Evolutionary conservation across 2,113 vertebrate genomes (phyloP), one percentile per base, ranked within the genome.

Genomic region (Nematolebias whitei): DNA sequence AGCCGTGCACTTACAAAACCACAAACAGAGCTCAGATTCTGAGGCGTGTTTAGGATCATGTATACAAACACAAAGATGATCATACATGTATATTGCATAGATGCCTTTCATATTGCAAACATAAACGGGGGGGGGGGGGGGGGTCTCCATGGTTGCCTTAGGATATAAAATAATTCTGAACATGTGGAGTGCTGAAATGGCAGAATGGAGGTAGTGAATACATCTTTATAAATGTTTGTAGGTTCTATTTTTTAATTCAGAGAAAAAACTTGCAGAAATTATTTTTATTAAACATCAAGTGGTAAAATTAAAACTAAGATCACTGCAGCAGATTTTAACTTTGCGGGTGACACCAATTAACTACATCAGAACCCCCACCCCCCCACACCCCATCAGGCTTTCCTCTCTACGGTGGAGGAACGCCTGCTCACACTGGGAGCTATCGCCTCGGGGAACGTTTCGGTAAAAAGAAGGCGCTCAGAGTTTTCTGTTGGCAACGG

Each of bases 391-490:
- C 13, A 7, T 68, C 50, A 74, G 57, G 35, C 9, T 52, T 68
- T 68, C 52, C 71, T 24, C 57, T 14, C 62, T 76, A 72, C 43
- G 20, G 55, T 35, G 26, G 66, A 71, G 59, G 58, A 49, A 49
- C 64, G 64, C 68, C 69, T 63, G 26, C 45, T 50, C 74, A 79
- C 66, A 45, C 16, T 39, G 55, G 76, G 71, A 76, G 80, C 14
- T 9, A 2, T 63, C 48, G 82, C 85, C 86, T 71, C 20, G 53
- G 82, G 82, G 78, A 79, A n/a, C 40, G 68, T 66, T 41, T n/a
- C 64, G 84, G 50, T 40, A 60, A 48, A 59, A 49, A 23, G 32
- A 41, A 52, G 53, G 40, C 35, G 18, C 38, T 63, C 32, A 23
- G 62, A 24, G 14, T 71, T 74, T 57, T 47, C 68, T 63, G 70